A percentile compares a stretch with the other conserved stretches of the same genome.
phyloP scores from a whole-genome alignment of 2,797 vertebrate species.

The Kryptolebias ocellatus region DNA sequence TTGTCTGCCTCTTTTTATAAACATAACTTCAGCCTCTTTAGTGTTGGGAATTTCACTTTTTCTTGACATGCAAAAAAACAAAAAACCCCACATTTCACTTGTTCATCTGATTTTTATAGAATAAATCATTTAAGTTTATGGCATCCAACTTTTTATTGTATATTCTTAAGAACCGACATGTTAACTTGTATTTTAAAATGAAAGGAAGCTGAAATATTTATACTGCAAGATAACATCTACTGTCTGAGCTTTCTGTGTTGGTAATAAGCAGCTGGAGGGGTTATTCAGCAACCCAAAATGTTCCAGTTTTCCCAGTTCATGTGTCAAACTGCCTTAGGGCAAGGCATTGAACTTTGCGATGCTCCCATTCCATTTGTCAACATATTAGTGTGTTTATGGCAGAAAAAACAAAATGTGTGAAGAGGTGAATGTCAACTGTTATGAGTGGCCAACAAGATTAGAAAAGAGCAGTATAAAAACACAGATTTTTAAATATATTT shows the following conservation, averaged over 20 bases:
- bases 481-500: too few relatives aligned
- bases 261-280: too few relatives aligned
- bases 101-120: neutral
- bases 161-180: too few relatives aligned
- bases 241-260: too few relatives aligned
- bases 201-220: too few relatives aligned
- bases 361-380: neutral
- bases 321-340: neutral
- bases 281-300: too few relatives aligned
- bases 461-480: neutral
- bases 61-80: constrained; percentile 13
- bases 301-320: neutral
- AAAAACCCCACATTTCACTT: neutral
- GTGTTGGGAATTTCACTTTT: constrained; percentile 2
- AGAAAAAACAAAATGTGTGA: too few relatives aligned
- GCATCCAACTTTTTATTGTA: neutral
- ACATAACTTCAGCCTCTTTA: constrained; percentile 38
- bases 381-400: too few relatives aligned
- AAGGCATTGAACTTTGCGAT: neutral
- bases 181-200: too few relatives aligned
- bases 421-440: too few relatives aligned
- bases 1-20: constrained; percentile 29
- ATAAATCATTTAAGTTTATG: neutral
- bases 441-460: neutral
- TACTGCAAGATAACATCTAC: too few relatives aligned